Percentiles rank a stretch among this genome's conserved stretches.
Evolutionary conservation across 1,140 invertebrate species (phyloP).

Genomic region (Brachionus angularis): DNA sequence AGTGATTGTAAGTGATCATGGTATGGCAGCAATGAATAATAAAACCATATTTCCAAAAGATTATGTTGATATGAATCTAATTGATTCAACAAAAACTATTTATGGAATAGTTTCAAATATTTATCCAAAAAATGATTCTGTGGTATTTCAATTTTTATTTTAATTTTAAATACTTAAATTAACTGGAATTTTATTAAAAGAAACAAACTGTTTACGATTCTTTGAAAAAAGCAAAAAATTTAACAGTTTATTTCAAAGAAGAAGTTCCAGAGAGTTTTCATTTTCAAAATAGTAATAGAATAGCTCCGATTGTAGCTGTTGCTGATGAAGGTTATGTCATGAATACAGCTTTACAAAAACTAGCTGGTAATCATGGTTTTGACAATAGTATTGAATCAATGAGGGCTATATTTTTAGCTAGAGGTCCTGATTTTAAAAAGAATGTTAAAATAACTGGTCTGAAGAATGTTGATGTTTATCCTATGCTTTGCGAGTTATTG

Average conservation of each 20-base stretch:
- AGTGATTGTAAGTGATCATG: slow-evolving; percentile 41
- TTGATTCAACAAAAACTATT: slow-evolving; percentile 1
- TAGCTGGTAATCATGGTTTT: slow-evolving; percentile 61
- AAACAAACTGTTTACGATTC: slow-evolving; percentile 60
- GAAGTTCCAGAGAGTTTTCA: slow-evolving; percentile 64
- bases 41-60: neutral
- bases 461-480: slow-evolving; percentile 35
- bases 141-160: neutral
- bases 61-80: neutral
- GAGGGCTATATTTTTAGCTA: slow-evolving; percentile 52
- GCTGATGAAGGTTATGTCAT: slow-evolving; percentile 26
- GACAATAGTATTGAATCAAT: slow-evolving; percentile 61
- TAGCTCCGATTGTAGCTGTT: slow-evolving; percentile 36
- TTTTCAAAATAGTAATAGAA: slow-evolving; percentile 48
- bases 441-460: slow-evolving; percentile 15
- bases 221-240: slow-evolving; percentile 58
- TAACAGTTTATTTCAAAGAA: slow-evolving; percentile 62
- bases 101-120: slow-evolving; percentile 43
- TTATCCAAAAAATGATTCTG: neutral
- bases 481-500: neutral
- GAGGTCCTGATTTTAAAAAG: slow-evolving; percentile 20
- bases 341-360: slow-evolving; percentile 43
- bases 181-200: slow-evolving; percentile 57
- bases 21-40: slow-evolving; percentile 31
- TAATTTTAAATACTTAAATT: slow-evolving; percentile 47